These are phyloP conservation scores for Philypnodon macrostomus DNA, from an alignment of 2,797 vertebrate species.

Conservation along the genomic window DNA sequence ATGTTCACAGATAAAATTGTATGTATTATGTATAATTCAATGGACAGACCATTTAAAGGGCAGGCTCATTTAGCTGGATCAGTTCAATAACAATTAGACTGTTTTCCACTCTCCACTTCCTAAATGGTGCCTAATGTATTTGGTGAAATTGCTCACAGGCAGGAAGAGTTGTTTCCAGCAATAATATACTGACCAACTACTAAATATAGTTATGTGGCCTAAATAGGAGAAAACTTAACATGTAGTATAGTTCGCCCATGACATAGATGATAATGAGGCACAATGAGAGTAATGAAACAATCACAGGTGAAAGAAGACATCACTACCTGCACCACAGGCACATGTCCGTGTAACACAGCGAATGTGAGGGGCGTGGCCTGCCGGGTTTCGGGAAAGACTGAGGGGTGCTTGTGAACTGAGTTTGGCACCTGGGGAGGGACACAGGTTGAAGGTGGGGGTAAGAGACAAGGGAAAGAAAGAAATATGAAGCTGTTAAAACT, in stretches of 20 bases:
- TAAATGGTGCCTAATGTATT: conserved; percentile 44
- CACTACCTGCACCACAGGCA: conserved; percentile 98
- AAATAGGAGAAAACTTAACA: conserved; percentile 28
- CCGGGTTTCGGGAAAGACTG: conserved; percentile 96
- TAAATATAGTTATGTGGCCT: too few relatives aligned
- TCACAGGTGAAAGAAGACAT: conserved; percentile 56
- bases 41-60: conserved; percentile 43
- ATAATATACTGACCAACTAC: neutral
- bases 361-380: conserved; percentile 99
- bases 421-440: conserved; percentile 92
- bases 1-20: conserved; percentile 21
- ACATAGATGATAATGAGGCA: conserved; percentile 52
- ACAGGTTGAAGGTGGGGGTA: conserved; percentile 44
- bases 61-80: conserved; percentile 47
- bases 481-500: conserved; percentile 67
- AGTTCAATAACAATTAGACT: conserved; percentile 56
- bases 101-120: conserved; percentile 44
- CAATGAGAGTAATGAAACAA: conserved; percentile 52
- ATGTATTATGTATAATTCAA: conserved; percentile 41
- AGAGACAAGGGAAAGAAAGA: conserved; percentile 53
- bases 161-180: conserved; percentile 1
- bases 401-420: conserved; percentile 98
- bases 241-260: neutral
- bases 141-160: conserved; percentile 28
- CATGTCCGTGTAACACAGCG: conserved; percentile 98